phyloP scores from a whole-genome alignment of 2,113 vertebrate genomes.

The Serilophus lunatus region DNA sequence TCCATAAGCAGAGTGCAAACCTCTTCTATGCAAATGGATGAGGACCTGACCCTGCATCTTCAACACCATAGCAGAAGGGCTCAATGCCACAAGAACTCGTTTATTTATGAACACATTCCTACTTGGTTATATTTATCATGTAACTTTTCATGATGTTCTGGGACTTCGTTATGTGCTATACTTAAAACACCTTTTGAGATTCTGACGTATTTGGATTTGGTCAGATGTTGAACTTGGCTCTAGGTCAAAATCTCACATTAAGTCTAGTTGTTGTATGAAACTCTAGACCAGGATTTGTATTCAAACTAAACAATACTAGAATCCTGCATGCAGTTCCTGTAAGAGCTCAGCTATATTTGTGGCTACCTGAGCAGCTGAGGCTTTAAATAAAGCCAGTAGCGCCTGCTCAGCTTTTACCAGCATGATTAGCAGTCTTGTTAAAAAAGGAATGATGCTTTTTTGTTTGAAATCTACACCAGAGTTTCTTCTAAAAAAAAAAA shows the following conservation, averaged over 20 bases:
- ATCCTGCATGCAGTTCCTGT: not conserved
- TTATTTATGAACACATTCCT: slow-evolving; percentile 21
- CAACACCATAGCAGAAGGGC: not conserved
- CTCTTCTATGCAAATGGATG: not conserved
- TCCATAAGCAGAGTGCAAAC: accelerated
- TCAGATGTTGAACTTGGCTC: slow-evolving; percentile 43
- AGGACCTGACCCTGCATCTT: not conserved
- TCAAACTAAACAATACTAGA: slow-evolving; percentile 45
- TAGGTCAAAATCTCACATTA: slow-evolving; percentile 26
- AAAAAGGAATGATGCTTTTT: not conserved
- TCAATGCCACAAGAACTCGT: not conserved
- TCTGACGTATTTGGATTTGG: slow-evolving; percentile 39
- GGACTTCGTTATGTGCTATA: not conserved
- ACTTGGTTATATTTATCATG: slow-evolving; percentile 18
- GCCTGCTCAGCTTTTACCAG: not conserved
- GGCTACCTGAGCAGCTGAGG: slow-evolving; percentile 38
- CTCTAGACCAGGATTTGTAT: slow-evolving; percentile 15
- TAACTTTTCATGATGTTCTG: not conserved
- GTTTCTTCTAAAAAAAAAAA: not conserved
- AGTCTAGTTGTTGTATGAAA: slow-evolving; percentile 22
- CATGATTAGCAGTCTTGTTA: not conserved
- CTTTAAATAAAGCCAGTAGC: not conserved
- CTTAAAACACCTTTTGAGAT: slow-evolving; percentile 10
- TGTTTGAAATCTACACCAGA: not conserved
- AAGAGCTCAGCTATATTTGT: slow-evolving; percentile 6